phyloP scores from a whole-genome alignment of 2,797 vertebrate species.

The Pantherophis alleghaniensis region DNA sequence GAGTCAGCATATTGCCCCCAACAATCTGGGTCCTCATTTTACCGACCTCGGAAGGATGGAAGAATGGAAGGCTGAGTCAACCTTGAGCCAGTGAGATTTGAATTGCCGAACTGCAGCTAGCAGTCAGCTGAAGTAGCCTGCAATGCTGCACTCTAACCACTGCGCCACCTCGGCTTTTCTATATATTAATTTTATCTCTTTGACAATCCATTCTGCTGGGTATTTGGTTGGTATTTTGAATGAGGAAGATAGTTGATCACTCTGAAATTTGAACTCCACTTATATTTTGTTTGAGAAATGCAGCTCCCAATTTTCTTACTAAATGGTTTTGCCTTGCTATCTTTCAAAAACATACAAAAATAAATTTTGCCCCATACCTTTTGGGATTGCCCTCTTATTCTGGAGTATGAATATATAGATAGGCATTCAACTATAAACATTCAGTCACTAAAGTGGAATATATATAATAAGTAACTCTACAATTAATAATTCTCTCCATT shows the following conservation, averaged over 20 bases:
- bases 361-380: neutral
- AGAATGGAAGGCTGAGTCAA: too few species aligned
- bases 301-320: neutral
- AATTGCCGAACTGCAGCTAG: too few species aligned
- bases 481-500: conserved; percentile 28
- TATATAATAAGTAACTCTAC: neutral
- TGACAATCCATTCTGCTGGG: neutral
- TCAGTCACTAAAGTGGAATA: neutral
- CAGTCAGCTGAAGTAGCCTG: too few species aligned
- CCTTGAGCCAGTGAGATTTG: too few species aligned
- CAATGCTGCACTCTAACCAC: too few species aligned
- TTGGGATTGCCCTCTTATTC: neutral
- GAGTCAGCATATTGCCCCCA: too few species aligned
- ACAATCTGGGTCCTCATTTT: too few species aligned
- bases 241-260: neutral
- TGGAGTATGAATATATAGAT: neutral
- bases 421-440: neutral
- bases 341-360: neutral
- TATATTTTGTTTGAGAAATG: neutral
- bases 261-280: neutral
- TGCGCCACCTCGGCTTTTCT: neutral
- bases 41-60: too few species aligned
- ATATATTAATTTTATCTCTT: neutral
- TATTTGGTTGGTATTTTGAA: neutral
- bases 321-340: neutral